These are phyloP conservation scores for Mongoloraphidia duomilia DNA, from an alignment of 2,888 invertebrate species.

Conservation along the genomic window DNA sequence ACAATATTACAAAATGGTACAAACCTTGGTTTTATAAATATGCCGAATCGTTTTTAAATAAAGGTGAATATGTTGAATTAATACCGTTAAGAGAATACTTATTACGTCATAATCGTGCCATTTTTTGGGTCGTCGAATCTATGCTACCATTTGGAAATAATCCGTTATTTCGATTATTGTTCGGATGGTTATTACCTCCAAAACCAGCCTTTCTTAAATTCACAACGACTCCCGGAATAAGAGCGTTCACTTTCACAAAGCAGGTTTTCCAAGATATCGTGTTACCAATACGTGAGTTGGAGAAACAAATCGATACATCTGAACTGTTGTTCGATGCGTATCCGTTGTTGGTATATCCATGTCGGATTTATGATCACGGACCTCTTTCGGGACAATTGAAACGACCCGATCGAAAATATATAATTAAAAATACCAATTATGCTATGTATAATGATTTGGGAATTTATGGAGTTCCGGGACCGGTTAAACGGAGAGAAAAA, in stretches of 20 bases:
- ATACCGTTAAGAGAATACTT: conserved; percentile 50
- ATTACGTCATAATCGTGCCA: conserved; percentile 48
- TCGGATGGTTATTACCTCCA: conserved; percentile 54
- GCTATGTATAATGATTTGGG: conserved; percentile 59
- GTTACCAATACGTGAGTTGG: conserved; percentile 46
- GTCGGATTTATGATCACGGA: conserved; percentile 48
- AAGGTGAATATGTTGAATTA: conserved; percentile 39
- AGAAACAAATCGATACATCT: conserved; percentile 44
- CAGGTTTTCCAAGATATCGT: conserved; percentile 62
- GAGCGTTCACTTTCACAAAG: conserved; percentile 53
- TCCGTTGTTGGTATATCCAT: conserved; percentile 55
- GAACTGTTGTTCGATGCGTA: conserved; percentile 48
- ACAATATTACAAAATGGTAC: conserved; percentile 46
- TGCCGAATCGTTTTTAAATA: conserved; percentile 39
- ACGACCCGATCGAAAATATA: conserved; percentile 37
- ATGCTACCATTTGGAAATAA: conserved; percentile 59
- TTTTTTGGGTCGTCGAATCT: conserved; percentile 59
- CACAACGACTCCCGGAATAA: conserved; percentile 50
- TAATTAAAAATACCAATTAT: conserved; percentile 48
- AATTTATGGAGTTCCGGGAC: conserved; percentile 53
- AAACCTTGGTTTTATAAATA: conserved; percentile 62
- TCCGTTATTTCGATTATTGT: conserved; percentile 40
- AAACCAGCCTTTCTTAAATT: conserved; percentile 60
- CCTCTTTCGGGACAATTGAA: conserved; percentile 41
- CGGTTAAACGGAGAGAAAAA: conserved; percentile 39